Evolutionary conservation across 2,797 vertebrate species (phyloP), one percentile per base, ranked within the genome.

Genomic region (Muscicapa striata): DNA sequence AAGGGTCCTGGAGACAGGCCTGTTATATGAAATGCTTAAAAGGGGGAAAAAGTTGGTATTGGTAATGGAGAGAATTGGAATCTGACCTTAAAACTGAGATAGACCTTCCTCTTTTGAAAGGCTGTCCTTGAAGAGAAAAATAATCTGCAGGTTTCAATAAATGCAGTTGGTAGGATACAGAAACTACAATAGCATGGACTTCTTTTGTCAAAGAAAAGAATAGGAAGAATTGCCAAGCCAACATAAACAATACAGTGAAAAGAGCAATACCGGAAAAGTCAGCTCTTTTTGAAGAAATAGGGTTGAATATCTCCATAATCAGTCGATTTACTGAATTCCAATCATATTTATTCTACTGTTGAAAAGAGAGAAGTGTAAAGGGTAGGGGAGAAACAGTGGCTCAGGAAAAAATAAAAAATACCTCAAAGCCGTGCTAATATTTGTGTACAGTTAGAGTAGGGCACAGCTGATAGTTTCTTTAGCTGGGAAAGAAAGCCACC

Each of bases 161-260:
- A 84, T 82, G 86, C 52, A 64, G 41, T 90, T 88, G 57, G 55
- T 91, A 88, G 52, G 46, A 72, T 93, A 66, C 18, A 62, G 80
- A 88, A 87, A 30, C 16, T 78, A 66, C 67, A 94, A 63, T 79
- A 88, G 45, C 11, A 30, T 51, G 10, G 73, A 46, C 51, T 30
- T 87, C 72, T 88, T 96, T 88, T 96, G 70, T 87, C n/a, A 48
- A 67, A 63, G 73, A 26, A 48, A 75, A 93, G 81, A 94, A 90
- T 78, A 21, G 29, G 27, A 75, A 75, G 62, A 89, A 79, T 87
- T 67, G 54, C 41, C 26, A 61, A 83, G 22, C 68, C 38, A 36
- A 2, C 0, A 0, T 91, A 95, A 90, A 90, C 72, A 94, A 58
- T 49, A 29, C 55, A 72, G 14, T 45, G 40, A 85, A 90, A 95